Evolutionary conservation across 2,113 vertebrate genomes (phyloP).

Genomic region (Acrocephalus arundinaceus): DNA sequence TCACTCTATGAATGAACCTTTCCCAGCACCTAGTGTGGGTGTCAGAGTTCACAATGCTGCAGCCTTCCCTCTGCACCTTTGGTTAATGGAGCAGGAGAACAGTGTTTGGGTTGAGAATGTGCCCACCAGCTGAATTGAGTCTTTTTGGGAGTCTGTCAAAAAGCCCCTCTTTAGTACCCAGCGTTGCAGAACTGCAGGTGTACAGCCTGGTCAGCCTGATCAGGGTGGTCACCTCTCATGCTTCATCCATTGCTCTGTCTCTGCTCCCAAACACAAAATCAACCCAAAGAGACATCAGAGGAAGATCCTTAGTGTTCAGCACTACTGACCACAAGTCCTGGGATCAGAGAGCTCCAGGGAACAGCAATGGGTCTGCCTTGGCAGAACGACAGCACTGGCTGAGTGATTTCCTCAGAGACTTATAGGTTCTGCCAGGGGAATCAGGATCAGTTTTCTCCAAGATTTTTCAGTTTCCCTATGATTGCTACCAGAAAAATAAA

Average conservation of each 20-base stretch:
- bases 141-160: not conserved
- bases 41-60: not conserved
- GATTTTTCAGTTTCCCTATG: not conserved
- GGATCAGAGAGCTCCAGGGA: not conserved
- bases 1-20: not conserved
- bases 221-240: not conserved
- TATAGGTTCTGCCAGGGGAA: not conserved
- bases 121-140: fast-evolving
- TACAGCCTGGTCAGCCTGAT: not conserved
- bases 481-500: not conserved
- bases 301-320: not conserved
- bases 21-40: not conserved
- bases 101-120: not conserved
- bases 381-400: not conserved
- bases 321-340: not conserved
- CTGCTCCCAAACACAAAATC: not conserved
- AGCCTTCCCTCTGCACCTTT: not conserved
- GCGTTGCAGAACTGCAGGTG: not conserved
- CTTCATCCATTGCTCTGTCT: not conserved
- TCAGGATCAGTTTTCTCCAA: not conserved
- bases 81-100: not conserved
- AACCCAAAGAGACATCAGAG: not conserved
- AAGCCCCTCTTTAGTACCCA: not conserved
- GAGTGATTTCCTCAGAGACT: not conserved
- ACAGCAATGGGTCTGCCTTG: not conserved